Evolutionary conservation across 2,888 invertebrate genomes (phyloP).

Genomic region (Cinara cedri): DNA sequence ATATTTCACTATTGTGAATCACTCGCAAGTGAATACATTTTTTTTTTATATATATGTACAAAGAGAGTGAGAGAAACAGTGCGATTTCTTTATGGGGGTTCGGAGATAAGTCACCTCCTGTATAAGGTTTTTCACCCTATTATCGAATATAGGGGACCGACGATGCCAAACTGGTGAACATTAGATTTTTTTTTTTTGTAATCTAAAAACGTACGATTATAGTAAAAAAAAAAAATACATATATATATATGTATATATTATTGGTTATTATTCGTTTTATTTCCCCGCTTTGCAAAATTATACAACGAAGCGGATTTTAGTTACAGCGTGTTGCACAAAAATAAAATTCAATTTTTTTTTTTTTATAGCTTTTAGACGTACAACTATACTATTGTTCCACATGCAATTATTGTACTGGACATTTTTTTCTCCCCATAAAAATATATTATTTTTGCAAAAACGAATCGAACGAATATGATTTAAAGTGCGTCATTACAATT

Average conservation of each 20-base stretch:
- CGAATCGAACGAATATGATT: too few species aligned
- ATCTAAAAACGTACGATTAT: constrained; percentile 42
- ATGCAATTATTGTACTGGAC: too few species aligned
- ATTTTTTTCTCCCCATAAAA: too few species aligned
- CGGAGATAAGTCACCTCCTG: constrained; percentile 48
- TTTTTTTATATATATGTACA: constrained; percentile 1
- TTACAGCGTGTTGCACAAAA: constrained; percentile 35
- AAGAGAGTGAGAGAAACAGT: too few species aligned
- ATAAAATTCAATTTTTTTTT: constrained; percentile 9
- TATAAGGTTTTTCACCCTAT: constrained; percentile 35
- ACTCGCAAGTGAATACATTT: background rate
- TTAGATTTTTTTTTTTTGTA: constrained; percentile 36
- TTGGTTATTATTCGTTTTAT: constrained; percentile 34
- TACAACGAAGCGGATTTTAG: constrained; percentile 12
- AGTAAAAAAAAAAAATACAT: constrained; percentile 19
- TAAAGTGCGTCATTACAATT: too few species aligned
- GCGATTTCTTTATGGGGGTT: constrained; percentile 8
- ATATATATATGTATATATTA: too few species aligned
- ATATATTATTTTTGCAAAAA: too few species aligned
- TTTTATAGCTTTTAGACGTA: background rate
- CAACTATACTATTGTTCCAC: too few species aligned
- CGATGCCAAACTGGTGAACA: constrained; percentile 36
- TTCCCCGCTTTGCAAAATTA: background rate
- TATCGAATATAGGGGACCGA: constrained; percentile 38
- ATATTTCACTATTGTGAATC: constrained; percentile 44